Conservation (phyloP, 2,797 vertebrate genomes). For the Lagorchestes hirsutus region DNA sequence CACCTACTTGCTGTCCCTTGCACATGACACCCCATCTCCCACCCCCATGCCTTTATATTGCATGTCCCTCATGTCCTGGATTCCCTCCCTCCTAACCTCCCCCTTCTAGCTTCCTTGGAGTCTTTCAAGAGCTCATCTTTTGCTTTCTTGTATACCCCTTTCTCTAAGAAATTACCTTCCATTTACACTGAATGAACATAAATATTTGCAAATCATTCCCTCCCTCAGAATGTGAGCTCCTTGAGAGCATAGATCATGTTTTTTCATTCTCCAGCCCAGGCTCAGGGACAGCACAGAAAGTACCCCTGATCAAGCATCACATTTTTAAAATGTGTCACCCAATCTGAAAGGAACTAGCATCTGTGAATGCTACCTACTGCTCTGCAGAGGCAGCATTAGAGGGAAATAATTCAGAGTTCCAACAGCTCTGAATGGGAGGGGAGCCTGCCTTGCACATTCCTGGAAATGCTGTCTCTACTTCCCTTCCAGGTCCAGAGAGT, state of each 20-base stretch:
- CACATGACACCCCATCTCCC: background rate
- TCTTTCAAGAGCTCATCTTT: background rate
- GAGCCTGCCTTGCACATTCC: background rate
- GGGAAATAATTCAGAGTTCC: background rate
- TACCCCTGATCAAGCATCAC: background rate
- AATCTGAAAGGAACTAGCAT: background rate
- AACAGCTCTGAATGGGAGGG: background rate
- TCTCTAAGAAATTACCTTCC: background rate
- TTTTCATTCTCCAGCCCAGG: background rate
- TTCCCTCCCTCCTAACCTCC: background rate
- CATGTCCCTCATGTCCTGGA: background rate
- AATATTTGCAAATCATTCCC: background rate
- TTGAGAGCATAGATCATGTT: background rate
- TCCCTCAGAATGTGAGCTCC: background rate
- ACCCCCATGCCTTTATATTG: background rate
- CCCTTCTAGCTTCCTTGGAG: background rate
- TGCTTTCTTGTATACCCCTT: background rate
- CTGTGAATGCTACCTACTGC: conserved; percentile 2
- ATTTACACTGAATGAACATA: background rate
- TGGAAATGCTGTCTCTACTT: background rate
- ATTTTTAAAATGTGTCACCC: background rate
- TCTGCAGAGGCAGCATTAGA: background rate
- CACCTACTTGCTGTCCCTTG: background rate
- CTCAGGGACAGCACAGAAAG: background rate
- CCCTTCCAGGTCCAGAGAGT: background rate